Percentiles rank a stretch among this genome's conserved stretches.
Conservation (phyloP, 2,797 vertebrate genomes). For the Pseudomugil tenellus region DNA sequence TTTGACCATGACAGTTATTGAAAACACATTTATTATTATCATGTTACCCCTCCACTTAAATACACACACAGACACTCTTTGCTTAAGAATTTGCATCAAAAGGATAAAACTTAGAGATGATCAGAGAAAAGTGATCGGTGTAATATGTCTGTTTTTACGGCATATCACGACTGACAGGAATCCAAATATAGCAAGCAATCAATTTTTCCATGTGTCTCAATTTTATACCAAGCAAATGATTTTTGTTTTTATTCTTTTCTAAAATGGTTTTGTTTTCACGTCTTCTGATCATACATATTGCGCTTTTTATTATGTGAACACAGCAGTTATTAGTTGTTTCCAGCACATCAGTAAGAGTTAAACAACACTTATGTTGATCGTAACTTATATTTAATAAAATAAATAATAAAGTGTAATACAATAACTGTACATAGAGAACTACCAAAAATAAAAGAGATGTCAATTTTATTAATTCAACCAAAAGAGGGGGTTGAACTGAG, state of each 20-base stretch:
- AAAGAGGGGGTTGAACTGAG: conserved; percentile 27
- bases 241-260: conserved; percentile 29
- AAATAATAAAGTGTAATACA: conserved; percentile 6
- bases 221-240: conserved; percentile 16
- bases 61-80: background rate
- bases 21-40: background rate
- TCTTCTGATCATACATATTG: background rate
- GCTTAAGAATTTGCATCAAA: background rate
- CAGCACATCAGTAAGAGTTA: conserved; percentile 14
- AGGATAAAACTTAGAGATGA: background rate
- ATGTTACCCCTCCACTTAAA: background rate
- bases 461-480: conserved; percentile 2
- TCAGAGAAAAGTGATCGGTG: background rate
- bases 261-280: conserved; percentile 3
- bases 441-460: background rate
- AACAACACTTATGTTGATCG: conserved; percentile 8
- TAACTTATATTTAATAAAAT: background rate
- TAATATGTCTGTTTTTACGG: conserved; percentile 8
- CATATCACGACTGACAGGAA: background rate
- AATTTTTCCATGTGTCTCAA: background rate
- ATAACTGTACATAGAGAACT: conserved; percentile 14
- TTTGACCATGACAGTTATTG: background rate
- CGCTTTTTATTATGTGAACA: conserved; percentile 4
- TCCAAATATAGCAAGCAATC: background rate
- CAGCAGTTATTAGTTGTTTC: conserved; percentile 2